Conservation (phyloP, 2,888 invertebrate genomes). For the Apamea monoglypha region DNA sequence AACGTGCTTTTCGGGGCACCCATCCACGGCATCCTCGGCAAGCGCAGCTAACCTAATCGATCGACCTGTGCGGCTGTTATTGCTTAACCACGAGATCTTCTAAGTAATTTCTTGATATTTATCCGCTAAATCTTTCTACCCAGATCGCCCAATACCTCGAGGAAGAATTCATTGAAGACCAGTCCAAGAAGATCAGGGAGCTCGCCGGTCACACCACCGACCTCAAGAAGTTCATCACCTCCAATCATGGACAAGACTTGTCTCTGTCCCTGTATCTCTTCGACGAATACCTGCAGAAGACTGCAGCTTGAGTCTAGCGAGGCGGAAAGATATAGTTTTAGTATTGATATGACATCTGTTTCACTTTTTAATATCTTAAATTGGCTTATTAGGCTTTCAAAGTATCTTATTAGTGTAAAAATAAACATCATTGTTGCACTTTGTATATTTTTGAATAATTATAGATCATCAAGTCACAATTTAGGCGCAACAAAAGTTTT, state of each 20-base stretch:
- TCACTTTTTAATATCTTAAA: constrained; percentile 30
- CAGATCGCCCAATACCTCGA: constrained; percentile 94
- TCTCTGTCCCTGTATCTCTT: constrained; percentile 93
- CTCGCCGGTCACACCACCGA: constrained; percentile 94
- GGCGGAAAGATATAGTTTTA: constrained; percentile 27
- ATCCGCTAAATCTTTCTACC: background rate
- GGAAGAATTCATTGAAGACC: constrained; percentile 93
- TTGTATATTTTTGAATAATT: constrained; percentile 4
- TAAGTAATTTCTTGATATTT: background rate
- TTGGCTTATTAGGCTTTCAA: constrained; percentile 6
- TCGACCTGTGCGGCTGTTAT: no score
- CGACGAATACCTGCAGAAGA: constrained; percentile 92
- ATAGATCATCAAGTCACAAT: constrained; percentile 17
- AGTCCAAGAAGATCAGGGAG: constrained; percentile 92
- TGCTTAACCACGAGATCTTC: no score
- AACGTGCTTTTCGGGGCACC: no score
- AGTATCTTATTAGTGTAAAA: constrained; percentile 28
- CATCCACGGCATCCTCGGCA: no score
- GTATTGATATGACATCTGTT: constrained; percentile 28
- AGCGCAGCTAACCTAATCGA: no score
- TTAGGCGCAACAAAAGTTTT: background rate
- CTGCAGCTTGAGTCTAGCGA: constrained; percentile 70
- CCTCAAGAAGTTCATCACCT: constrained; percentile 91
- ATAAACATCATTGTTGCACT: constrained; percentile 2
- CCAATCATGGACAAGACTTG: constrained; percentile 88